These are phyloP conservation scores for Sebastes goodei DNA, from an alignment of 2,797 vertebrate genomes.

Conservation along the genomic window DNA sequence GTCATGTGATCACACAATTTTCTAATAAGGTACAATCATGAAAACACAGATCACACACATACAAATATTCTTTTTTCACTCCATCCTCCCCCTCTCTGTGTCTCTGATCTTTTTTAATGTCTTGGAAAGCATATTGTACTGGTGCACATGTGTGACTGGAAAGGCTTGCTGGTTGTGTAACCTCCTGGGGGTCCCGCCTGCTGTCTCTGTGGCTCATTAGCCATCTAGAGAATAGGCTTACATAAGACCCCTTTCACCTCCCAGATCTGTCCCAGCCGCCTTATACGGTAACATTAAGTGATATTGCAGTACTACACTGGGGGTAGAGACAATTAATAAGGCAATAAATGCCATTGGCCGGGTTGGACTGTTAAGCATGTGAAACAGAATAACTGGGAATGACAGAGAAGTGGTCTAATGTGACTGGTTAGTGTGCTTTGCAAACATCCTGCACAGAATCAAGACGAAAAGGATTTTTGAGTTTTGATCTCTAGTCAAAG, in stretches of 20 bases:
- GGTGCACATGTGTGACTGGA: slow-evolving; percentile 23
- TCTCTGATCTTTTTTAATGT: slow-evolving; percentile 2
- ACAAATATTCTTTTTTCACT: neutral
- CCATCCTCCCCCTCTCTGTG: neutral
- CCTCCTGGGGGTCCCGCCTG: slow-evolving; percentile 33
- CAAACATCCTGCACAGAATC: neutral
- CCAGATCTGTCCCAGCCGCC: slow-evolving; percentile 28
- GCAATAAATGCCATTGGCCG: neutral
- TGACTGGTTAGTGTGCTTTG: neutral
- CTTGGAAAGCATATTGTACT: slow-evolving; percentile 19
- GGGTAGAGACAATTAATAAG: slow-evolving; percentile 27
- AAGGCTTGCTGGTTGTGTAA: slow-evolving; percentile 54
- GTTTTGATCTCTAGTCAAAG: slow-evolving; percentile 7
- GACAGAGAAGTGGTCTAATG: neutral
- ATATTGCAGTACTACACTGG: slow-evolving; percentile 17
- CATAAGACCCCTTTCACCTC: slow-evolving; percentile 45
- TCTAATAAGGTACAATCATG: neutral
- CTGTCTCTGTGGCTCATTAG: slow-evolving; percentile 68
- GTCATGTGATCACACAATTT: slow-evolving; percentile 14
- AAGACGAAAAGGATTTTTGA: neutral
- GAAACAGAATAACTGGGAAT: neutral
- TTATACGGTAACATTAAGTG: slow-evolving; percentile 56
- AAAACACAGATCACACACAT: slow-evolving; percentile 12
- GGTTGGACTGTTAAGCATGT: slow-evolving; percentile 2
- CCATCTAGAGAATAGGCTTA: slow-evolving; percentile 54